phyloP scores from a whole-genome alignment of 2,797 vertebrate genomes.

The Hoplostethus atlanticus region DNA sequence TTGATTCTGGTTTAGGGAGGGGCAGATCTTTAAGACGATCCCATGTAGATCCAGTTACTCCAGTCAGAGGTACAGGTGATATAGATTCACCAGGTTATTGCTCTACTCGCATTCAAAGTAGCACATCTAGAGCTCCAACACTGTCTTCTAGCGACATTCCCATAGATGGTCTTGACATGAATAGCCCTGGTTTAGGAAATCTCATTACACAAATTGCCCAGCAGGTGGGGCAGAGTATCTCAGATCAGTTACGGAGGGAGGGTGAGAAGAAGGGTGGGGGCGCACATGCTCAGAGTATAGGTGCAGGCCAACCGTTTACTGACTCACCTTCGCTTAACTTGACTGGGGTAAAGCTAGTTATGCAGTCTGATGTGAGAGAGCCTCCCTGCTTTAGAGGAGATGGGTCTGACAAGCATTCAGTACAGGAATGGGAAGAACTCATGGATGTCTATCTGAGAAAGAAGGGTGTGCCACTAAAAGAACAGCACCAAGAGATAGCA shows the following conservation, averaged over 20 bases:
- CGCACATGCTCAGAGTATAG: slow-evolving; percentile 11
- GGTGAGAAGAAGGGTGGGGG: not conserved
- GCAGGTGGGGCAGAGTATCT: slow-evolving; percentile 26
- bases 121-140: too few species aligned
- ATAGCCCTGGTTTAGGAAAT: not conserved
- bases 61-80: too few species aligned
- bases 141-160: too few species aligned
- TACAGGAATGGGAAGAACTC: slow-evolving; percentile 46
- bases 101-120: too few species aligned
- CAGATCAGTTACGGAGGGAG: slow-evolving; percentile 12
- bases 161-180: too few species aligned
- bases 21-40: too few species aligned
- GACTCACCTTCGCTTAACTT: slow-evolving; percentile 4
- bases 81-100: too few species aligned
- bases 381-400: slow-evolving; percentile 46
- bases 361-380: slow-evolving; percentile 31
- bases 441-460: slow-evolving; percentile 49
- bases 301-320: slow-evolving; percentile 2
- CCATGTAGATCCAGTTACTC: too few species aligned
- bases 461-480: not conserved
- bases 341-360: slow-evolving; percentile 28
- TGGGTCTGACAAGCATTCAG: slow-evolving; percentile 35
- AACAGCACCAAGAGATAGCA: slow-evolving; percentile 31
- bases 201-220: slow-evolving; percentile 32
- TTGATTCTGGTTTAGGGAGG: too few species aligned